Conservation (phyloP, 2,113 vertebrate species). For the Morone chrysops region DNA sequence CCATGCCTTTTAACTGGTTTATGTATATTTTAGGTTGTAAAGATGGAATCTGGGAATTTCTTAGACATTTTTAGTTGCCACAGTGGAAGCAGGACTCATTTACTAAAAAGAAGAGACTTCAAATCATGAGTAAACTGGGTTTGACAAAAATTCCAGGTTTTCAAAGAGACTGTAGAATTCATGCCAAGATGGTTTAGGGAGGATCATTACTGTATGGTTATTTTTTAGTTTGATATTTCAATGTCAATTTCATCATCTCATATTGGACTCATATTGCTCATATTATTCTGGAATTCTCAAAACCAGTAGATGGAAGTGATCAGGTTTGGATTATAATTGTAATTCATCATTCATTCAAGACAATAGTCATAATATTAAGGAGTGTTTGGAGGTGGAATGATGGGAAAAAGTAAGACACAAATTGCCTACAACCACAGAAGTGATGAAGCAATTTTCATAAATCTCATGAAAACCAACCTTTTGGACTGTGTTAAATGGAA, state of each 20-base stretch:
- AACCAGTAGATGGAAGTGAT: background rate
- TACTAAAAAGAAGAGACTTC: background rate
- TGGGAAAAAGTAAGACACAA: background rate
- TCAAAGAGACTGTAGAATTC: background rate
- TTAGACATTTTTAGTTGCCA: slow-evolving; percentile 20
- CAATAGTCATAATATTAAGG: background rate
- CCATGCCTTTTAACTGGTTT: slow-evolving; percentile 36
- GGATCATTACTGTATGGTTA: background rate
- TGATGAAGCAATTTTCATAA: slow-evolving; percentile 13
- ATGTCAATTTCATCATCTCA: background rate
- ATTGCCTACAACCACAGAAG: slow-evolving; percentile 24
- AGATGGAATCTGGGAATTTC: slow-evolving; percentile 37
- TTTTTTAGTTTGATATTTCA: background rate
- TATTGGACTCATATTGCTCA: background rate
- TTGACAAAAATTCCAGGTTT: background rate
- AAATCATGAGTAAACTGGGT: background rate
- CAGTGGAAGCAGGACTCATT: slow-evolving; percentile 9
- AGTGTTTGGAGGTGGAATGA: background rate
- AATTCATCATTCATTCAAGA: background rate
- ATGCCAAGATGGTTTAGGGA: background rate
- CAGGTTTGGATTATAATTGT: background rate
- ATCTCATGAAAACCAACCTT: slow-evolving; percentile 10
- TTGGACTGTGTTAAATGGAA: slow-evolving; percentile 23
- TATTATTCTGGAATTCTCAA: background rate
- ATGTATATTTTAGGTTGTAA: slow-evolving; percentile 52